Conservation (phyloP, 2,113 vertebrate genomes). For the Sminthopsis crassicaudata region DNA sequence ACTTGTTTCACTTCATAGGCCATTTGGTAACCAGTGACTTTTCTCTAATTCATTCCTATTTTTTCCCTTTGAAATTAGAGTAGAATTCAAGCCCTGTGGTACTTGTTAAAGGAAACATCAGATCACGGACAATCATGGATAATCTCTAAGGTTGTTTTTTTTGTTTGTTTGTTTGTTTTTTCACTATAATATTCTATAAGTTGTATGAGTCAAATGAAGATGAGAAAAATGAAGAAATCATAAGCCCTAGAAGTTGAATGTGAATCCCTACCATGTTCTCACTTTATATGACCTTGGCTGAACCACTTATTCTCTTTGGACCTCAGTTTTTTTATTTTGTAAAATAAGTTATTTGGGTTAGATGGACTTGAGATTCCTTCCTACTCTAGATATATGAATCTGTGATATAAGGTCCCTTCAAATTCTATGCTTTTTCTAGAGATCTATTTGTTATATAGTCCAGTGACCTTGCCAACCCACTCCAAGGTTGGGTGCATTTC, state of each 20-base stretch:
- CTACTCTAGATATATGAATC: neutral
- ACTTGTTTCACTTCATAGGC: neutral
- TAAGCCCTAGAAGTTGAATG: neutral
- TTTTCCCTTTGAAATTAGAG: constrained; percentile 27
- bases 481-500: no score
- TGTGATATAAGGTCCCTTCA: neutral
- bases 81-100: neutral
- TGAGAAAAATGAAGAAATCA: neutral
- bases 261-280: neutral
- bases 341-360: neutral
- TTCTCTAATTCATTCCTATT: neutral
- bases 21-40: neutral
- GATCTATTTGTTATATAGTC: neutral
- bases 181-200: neutral
- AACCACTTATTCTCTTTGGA: neutral
- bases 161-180: no score
- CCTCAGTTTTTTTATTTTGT: neutral
- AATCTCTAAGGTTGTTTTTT: neutral
- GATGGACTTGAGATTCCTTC: neutral
- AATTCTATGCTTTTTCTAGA: neutral
- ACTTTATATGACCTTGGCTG: neutral
- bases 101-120: neutral
- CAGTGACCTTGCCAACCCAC: no score
- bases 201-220: neutral
- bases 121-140: neutral